Evolutionary conservation across 2,888 invertebrate species (phyloP), one percentile per base, ranked within the genome.

Genomic region (Pristionchus japonicus): DNA sequence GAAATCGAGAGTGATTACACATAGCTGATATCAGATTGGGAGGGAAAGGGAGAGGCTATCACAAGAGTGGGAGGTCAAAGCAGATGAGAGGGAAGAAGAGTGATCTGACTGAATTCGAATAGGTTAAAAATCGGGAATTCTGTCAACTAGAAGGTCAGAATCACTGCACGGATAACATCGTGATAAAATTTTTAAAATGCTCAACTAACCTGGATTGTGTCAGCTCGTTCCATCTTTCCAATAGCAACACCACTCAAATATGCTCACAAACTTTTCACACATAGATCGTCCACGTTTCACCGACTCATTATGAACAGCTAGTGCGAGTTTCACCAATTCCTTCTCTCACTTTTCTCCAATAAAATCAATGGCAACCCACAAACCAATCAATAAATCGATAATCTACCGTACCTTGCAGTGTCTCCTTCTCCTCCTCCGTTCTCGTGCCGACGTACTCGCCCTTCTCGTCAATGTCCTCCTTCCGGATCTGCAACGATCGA

Each of bases 391-490:
- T 77, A 7, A 77, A 77, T 43, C 43, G 43, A 40, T 27, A 49
- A 83, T 47, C 49, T 34, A 52, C 34, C 82, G 52, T 49, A 52
- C 82, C 57, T 37, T 83, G 23, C 3, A 83, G 31, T 23, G 52
- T 13, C 52, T 83, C 82, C 82, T 83, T 52, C 82, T 83, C 82
- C 82, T 83, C 82, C 31, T 52, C 82, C n/a, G 40, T 64, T 27
- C 43, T n/a, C 47, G 85, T n/a, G 13, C 85, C 85, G 23, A 85
- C 31, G 85, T 85, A 85, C 43, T 85, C 61, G 17, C 85, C 85
- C 40, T 37, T 64, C 64, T 85, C 85, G 47, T 85, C 85, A 61
- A 85, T 64, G 31, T 85, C 85, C 27, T 85, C 85, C 43, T 85
- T 85, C 15, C 85, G 37, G 40, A 85, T 85, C 85, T 85, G 43